Conservation (phyloP, 1,140 invertebrate species). For the Neodiprion fabricii region DNA sequence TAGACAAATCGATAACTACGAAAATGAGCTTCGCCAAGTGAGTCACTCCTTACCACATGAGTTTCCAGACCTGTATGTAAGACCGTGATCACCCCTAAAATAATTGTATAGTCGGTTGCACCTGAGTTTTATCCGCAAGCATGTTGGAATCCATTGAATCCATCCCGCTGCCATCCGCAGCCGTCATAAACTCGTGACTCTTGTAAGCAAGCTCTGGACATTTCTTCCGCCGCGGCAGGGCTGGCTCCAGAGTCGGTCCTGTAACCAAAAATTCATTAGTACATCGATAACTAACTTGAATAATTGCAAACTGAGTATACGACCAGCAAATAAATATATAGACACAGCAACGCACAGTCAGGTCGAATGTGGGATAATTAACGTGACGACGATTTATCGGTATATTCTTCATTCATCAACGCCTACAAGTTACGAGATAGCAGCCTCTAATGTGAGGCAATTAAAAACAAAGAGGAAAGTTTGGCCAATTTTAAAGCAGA, state of each 20-base stretch:
- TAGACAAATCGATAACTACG: no score
- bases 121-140: slow-evolving; percentile 56
- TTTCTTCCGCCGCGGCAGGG: slow-evolving; percentile 84
- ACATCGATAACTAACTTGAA: neutral
- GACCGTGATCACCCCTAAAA: no score
- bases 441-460: no score
- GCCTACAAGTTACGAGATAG: no score
- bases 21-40: no score
- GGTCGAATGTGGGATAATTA: no score
- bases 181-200: slow-evolving; percentile 80
- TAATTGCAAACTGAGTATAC: neutral
- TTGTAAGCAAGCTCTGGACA: slow-evolving; percentile 85
- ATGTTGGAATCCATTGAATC: slow-evolving; percentile 58
- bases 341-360: no score
- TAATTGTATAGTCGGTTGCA: slow-evolving; percentile 22
- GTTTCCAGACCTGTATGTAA: no score
- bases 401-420: no score
- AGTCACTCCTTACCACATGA: no score
- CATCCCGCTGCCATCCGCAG: slow-evolving; percentile 63
- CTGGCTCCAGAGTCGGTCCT: slow-evolving; percentile 75
- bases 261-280: slow-evolving; percentile 42
- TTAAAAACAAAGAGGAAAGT: no score
- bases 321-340: neutral
- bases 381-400: neutral
- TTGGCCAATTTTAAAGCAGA: no score